phyloP scores from a whole-genome alignment of 2,113 vertebrate species.

The Thunnus maccoyii region DNA sequence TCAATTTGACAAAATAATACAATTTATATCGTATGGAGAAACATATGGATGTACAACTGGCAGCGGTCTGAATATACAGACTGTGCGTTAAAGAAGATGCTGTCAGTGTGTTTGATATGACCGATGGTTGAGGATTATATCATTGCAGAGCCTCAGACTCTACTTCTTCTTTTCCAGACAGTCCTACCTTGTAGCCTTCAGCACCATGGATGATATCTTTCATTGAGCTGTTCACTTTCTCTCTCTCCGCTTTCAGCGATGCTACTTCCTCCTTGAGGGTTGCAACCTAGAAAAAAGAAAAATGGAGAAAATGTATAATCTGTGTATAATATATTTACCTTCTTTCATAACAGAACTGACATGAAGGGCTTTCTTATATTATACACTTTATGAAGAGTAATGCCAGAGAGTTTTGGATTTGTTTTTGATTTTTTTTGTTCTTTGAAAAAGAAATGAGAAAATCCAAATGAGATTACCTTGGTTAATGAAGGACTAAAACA shows the following conservation, averaged over 20 bases:
- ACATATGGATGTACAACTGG: too few relatives aligned
- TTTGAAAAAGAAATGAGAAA: too few relatives aligned
- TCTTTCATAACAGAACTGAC: neutral
- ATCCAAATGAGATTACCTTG: too few relatives aligned
- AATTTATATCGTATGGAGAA: neutral
- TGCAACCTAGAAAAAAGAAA: constrained; percentile 79
- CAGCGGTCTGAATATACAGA: neutral
- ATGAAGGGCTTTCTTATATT: neutral
- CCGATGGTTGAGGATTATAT: too few relatives aligned
- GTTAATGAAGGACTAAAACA: too few relatives aligned
- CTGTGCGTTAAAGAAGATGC: neutral
- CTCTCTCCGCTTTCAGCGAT: constrained; percentile 86
- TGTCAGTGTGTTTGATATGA: neutral
- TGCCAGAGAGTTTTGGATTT: too few relatives aligned
- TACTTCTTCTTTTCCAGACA: neutral
- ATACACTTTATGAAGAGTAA: neutral
- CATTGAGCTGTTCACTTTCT: constrained; percentile 90
- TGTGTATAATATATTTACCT: neutral
- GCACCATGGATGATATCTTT: constrained; percentile 94
- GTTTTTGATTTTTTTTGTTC: too few relatives aligned
- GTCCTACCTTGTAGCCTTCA: constrained; percentile 95
- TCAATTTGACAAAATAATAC: neutral
- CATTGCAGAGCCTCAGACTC: neutral
- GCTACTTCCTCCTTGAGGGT: constrained; percentile 88
- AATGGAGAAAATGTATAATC: neutral